Conservation (phyloP, 2,888 invertebrate genomes). For the Euplagia quadripunctaria region DNA sequence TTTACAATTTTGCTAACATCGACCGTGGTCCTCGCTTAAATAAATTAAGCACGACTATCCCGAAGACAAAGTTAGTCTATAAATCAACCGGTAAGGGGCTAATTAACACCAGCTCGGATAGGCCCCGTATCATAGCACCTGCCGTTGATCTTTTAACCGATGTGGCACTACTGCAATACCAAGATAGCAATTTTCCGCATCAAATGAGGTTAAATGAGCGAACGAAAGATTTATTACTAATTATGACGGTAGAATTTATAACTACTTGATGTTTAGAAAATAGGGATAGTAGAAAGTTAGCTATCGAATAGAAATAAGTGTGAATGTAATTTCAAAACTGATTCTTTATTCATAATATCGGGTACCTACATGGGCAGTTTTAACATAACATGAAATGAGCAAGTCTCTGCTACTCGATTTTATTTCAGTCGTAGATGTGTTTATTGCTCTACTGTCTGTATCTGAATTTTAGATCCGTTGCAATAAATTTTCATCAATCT, state of each 20-base stretch:
- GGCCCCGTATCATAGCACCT: conserved; percentile 72
- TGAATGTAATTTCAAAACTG: not conserved
- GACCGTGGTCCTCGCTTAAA: conserved; percentile 53
- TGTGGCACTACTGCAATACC: conserved; percentile 28
- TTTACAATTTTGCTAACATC: conserved; percentile 54
- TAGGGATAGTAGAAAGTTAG: not conserved
- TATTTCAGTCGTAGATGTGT: not conserved
- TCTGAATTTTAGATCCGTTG: not conserved
- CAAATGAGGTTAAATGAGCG: conserved; percentile 44
- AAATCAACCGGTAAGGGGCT: conserved; percentile 76
- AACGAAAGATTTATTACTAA: conserved; percentile 46
- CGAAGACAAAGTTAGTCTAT: conserved; percentile 70
- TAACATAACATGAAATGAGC: not conserved
- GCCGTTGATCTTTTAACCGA: conserved; percentile 48
- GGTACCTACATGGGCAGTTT: not conserved
- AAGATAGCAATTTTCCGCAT: conserved; percentile 60
- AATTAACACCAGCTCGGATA: conserved; percentile 71
- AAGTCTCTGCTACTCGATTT: not conserved
- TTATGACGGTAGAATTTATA: not conserved
- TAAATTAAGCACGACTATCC: conserved; percentile 65
- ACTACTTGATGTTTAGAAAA: not conserved
- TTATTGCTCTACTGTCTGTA: not conserved
- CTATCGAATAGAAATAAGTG: not conserved
- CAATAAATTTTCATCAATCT: no score
- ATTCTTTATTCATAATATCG: not conserved